Conservation (phyloP, 2,113 vertebrate genomes). For the Hippocampus comes region DNA sequence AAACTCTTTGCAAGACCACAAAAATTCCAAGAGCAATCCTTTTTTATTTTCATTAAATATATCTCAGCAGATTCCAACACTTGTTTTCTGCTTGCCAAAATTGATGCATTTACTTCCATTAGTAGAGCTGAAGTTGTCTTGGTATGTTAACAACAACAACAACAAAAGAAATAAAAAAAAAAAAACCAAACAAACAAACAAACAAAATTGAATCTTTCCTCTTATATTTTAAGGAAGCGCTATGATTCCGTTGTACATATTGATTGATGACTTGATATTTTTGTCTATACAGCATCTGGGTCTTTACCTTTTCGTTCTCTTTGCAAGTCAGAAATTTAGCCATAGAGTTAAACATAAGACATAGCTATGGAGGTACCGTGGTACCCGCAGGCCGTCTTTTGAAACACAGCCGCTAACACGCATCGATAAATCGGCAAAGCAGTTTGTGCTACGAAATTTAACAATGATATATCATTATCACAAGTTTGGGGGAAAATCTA, state of each 20-base stretch:
- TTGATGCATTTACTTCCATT: not conserved
- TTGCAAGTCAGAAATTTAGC: conserved; percentile 1
- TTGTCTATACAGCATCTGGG: not conserved
- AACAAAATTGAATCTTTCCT: not conserved
- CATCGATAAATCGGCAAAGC: conserved; percentile 98
- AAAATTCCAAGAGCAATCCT: too few species aligned
- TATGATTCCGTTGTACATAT: conserved; percentile 18
- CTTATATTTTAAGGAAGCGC: not conserved
- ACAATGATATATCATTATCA: conserved; percentile 99
- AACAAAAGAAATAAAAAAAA: too few species aligned
- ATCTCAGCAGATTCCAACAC: too few species aligned
- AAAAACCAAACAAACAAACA: not conserved
- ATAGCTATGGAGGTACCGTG: not conserved
- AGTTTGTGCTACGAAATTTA: conserved; percentile 99
- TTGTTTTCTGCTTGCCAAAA: not conserved
- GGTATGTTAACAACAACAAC: not conserved
- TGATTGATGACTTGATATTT: conserved; percentile 18
- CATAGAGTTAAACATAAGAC: conserved; percentile 10
- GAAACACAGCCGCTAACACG: conserved; percentile 81
- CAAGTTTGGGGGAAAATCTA: conserved; percentile 99
- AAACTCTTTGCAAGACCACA: too few species aligned
- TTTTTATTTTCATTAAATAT: too few species aligned
- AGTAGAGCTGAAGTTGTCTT: not conserved
- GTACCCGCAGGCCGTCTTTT: conserved; percentile 61
- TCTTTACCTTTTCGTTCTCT: not conserved